Percentiles rank a stretch among this genome's conserved stretches.
These are phyloP conservation scores for Phodopus roborovskii DNA, from an alignment of 2,113 vertebrate species.

Conservation along the genomic window DNA sequence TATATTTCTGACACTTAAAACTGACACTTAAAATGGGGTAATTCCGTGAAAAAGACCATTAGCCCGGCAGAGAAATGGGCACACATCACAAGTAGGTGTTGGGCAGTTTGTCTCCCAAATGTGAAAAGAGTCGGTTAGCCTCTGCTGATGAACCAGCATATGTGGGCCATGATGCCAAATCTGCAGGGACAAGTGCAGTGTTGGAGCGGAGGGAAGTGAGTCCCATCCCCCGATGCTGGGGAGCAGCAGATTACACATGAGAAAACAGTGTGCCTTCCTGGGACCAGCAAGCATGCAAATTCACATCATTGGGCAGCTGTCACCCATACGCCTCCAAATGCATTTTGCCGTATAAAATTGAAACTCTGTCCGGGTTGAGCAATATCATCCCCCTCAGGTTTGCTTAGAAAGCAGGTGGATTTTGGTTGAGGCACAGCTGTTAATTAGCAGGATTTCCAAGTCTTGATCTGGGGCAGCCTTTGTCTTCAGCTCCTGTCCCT, in stretches of 20 bases:
- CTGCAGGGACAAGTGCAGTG: fast-evolving
- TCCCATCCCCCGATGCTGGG: not conserved
- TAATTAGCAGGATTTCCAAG: not conserved
- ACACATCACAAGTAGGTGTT: fast-evolving
- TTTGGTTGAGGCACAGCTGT: not conserved
- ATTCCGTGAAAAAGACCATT: not conserved
- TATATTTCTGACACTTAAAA: fast-evolving
- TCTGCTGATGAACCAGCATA: not conserved
- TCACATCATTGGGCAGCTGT: no score
- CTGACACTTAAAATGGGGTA: no score
- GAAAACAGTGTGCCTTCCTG: not conserved
- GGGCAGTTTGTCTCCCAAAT: no score
- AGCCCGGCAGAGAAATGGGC: not conserved
- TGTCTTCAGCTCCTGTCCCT: not conserved
- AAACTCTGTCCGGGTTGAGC: not conserved
- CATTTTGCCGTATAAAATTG: not conserved
- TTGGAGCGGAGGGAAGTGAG: not conserved
- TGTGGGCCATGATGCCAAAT: not conserved
- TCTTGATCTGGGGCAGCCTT: not conserved
- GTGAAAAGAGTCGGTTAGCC: not conserved
- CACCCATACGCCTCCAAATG: not conserved
- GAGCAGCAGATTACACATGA: not conserved
- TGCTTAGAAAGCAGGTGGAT: not conserved
- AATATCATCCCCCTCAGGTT: not conserved
- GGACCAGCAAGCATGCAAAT: no score